Percentiles rank a stretch among this genome's conserved stretches.
These are phyloP conservation scores for Patella vulgata DNA, from an alignment of 1,140 invertebrate species.

Conservation along the genomic window DNA sequence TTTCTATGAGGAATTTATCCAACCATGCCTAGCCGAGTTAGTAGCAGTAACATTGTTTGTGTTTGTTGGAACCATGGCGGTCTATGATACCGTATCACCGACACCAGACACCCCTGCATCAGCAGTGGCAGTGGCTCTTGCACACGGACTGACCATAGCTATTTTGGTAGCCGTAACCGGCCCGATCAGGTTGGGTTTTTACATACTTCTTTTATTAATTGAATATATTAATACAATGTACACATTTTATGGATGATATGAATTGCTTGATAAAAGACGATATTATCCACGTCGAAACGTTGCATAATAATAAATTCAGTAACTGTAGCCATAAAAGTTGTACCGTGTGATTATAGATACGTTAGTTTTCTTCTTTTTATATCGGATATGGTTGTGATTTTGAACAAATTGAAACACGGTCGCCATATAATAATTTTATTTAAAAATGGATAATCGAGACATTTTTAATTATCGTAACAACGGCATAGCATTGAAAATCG, in stretches of 20 bases:
- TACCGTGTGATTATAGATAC: too few relatives aligned
- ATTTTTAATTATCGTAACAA: too few relatives aligned
- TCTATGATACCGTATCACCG: conserved; percentile 1
- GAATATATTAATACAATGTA: neutral
- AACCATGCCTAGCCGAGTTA: conserved; percentile 52
- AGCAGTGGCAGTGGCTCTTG: conserved; percentile 38
- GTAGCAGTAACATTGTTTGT: conserved; percentile 50
- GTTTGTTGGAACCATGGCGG: conserved; percentile 44
- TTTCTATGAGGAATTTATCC: conserved; percentile 27
- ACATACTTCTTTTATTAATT: too few relatives aligned
- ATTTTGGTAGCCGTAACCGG: conserved; percentile 54
- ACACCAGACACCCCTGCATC: conserved; percentile 17
- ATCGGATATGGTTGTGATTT: too few relatives aligned
- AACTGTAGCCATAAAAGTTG: too few relatives aligned
- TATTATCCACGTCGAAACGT: too few relatives aligned
- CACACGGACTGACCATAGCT: conserved; percentile 58
- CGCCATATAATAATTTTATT: too few relatives aligned
- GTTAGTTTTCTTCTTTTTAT: too few relatives aligned
- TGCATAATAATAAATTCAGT: too few relatives aligned
- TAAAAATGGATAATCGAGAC: too few relatives aligned
- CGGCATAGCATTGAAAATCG: too few relatives aligned
- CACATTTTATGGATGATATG: neutral
- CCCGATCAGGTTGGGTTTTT: conserved; percentile 49
- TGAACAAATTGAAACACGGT: too few relatives aligned
- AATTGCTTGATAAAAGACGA: neutral